These are phyloP conservation scores for Dorcus hopei DNA, from an alignment of 2,888 invertebrate genomes.

Conservation along the genomic window DNA sequence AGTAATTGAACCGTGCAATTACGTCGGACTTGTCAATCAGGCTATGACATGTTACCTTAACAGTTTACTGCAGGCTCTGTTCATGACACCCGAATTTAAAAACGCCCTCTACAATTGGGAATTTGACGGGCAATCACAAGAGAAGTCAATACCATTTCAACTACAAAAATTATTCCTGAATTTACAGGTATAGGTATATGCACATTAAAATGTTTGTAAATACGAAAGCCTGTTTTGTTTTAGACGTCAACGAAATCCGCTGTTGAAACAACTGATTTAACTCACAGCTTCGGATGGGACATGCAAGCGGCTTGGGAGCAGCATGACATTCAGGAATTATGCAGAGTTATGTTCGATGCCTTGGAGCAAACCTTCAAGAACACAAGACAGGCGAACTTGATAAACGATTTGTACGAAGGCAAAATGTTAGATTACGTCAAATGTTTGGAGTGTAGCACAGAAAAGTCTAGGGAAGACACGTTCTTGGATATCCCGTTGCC, in stretches of 20 bases:
- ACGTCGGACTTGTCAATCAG: conserved; percentile 82
- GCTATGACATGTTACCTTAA: conserved; percentile 93
- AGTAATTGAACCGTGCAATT: conserved; percentile 42
- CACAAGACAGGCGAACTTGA: conserved; percentile 76
- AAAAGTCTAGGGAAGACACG: conserved; percentile 77
- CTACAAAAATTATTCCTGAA: conserved; percentile 81
- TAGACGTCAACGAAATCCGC: conserved; percentile 75
- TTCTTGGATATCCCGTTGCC: conserved; percentile 85
- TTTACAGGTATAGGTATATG: conserved; percentile 60
- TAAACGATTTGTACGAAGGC: conserved; percentile 72
- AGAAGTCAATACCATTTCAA: conserved; percentile 79
- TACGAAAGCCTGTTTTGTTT: conserved; percentile 6
- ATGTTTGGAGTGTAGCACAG: conserved; percentile 79
- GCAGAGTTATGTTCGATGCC: conserved; percentile 88
- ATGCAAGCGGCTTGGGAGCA: conserved; percentile 88
- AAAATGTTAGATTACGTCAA: conserved; percentile 86
- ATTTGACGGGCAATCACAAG: conserved; percentile 64
- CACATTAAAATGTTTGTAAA: background rate
- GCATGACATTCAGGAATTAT: conserved; percentile 88
- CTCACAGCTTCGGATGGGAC: conserved; percentile 88
- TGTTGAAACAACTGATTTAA: conserved; percentile 83
- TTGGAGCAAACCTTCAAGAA: conserved; percentile 80
- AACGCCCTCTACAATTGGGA: conserved; percentile 85
- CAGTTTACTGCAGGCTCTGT: conserved; percentile 81
- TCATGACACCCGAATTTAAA: conserved; percentile 89